These are phyloP conservation scores for Paratilapia polleni DNA, from an alignment of 2,113 vertebrate genomes.

Conservation along the genomic window DNA sequence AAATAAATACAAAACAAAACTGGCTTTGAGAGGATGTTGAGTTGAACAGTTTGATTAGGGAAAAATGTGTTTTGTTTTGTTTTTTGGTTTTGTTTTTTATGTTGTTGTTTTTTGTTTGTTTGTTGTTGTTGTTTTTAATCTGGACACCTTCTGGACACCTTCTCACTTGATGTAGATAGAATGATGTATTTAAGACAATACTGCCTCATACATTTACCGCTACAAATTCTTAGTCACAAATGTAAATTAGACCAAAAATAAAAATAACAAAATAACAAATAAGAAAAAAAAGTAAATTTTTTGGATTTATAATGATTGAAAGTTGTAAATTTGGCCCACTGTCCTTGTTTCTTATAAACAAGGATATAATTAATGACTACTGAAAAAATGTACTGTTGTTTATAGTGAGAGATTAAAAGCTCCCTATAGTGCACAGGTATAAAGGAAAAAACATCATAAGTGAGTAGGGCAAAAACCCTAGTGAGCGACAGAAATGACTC, in stretches of 20 bases:
- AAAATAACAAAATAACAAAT: no score
- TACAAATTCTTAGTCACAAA: not conserved
- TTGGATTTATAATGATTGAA: not conserved
- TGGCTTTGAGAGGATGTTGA: not conserved
- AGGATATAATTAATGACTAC: not conserved
- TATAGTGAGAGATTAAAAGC: conserved; percentile 5
- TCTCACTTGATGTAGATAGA: not conserved
- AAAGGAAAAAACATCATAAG: not conserved
- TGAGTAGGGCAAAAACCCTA: not conserved
- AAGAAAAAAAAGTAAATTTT: not conserved
- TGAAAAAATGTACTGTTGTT: not conserved
- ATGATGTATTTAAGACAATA: not conserved
- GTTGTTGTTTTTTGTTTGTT: no score
- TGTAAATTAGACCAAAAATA: not conserved
- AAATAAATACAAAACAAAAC: not conserved
- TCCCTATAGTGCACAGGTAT: not conserved
- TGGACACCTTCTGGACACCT: not conserved
- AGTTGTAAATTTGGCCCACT: not conserved
- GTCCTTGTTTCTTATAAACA: not conserved
- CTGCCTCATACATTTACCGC: no score
- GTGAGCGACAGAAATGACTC: not conserved
- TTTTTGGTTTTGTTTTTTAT: no score
- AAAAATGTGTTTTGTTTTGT: not conserved
- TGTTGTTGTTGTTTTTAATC: no score
- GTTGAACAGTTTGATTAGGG: not conserved